Conservation (phyloP, 2,797 vertebrate genomes). For the Vultur gryphus region DNA sequence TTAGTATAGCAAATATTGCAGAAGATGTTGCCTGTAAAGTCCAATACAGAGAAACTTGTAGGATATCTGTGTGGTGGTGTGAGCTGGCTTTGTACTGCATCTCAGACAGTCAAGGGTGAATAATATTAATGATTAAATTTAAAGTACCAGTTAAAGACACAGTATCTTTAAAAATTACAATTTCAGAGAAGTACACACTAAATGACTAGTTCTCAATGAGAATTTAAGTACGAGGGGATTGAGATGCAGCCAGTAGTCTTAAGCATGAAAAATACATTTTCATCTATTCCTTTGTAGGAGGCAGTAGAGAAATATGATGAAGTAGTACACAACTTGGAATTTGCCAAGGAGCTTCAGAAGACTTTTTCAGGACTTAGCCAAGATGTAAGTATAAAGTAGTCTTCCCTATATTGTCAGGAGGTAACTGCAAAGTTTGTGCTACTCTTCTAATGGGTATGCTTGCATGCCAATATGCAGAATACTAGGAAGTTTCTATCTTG, state of each 20-base stretch:
- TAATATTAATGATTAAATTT: not conserved
- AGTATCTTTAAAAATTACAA: not conserved
- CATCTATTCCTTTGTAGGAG: constrained; percentile 73
- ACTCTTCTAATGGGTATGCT: not conserved
- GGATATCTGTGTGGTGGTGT: not conserved
- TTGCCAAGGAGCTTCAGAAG: constrained; percentile 91
- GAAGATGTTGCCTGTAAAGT: not conserved
- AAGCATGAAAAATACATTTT: not conserved
- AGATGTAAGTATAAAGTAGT: constrained; percentile 78
- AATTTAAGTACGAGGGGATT: not conserved
- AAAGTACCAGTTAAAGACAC: not conserved
- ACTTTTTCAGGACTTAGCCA: constrained; percentile 87
- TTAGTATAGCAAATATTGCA: not conserved
- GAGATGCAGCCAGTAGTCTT: not conserved
- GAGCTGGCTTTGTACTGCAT: not conserved
- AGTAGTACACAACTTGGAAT: constrained; percentile 89
- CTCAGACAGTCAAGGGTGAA: not conserved
- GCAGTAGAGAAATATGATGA: constrained; percentile 91
- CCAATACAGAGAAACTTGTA: not conserved
- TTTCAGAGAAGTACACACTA: not conserved
- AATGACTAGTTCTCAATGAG: not conserved
- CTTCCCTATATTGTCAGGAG: not conserved
- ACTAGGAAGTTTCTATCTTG: not conserved
- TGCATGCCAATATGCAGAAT: not conserved
- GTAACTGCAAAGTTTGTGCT: not conserved